These are phyloP conservation scores for Chaetodon auriga DNA, from an alignment of 2,113 vertebrate species.

Conservation along the genomic window DNA sequence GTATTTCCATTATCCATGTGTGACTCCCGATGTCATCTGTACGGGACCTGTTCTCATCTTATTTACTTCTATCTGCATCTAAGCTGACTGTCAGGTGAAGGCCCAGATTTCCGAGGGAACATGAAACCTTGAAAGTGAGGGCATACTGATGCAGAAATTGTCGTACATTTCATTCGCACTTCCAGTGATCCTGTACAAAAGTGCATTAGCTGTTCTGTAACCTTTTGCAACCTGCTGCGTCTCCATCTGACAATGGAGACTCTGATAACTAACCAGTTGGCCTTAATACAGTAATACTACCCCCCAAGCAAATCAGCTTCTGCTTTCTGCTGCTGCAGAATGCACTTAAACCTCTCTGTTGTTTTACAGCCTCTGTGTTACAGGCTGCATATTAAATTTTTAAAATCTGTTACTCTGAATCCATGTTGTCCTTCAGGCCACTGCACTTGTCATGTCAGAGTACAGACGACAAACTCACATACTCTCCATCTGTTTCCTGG, in stretches of 20 bases:
- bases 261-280: not conserved
- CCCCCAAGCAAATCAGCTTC: not conserved
- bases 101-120: not conserved
- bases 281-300: not conserved
- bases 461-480: conserved; percentile 17
- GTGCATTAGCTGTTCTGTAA: not conserved
- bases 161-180: not conserved
- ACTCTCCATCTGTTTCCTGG: not conserved
- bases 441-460: conserved; percentile 46
- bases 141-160: conserved; percentile 3
- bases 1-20: not conserved
- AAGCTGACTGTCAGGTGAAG: not conserved
- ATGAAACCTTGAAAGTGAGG: not conserved
- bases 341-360: not conserved
- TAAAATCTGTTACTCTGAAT: conserved; percentile 8
- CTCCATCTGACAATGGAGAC: not conserved
- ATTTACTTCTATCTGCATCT: not conserved
- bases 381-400: not conserved
- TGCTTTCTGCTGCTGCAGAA: not conserved
- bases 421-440: conserved; percentile 39
- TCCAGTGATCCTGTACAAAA: not conserved
- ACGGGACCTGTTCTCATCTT: not conserved
- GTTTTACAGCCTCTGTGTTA: not conserved
- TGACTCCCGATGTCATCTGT: not conserved
- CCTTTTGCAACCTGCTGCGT: not conserved